These are phyloP conservation scores for Frankliniella fusca DNA, from an alignment of 2,888 invertebrate species.

Conservation along the genomic window DNA sequence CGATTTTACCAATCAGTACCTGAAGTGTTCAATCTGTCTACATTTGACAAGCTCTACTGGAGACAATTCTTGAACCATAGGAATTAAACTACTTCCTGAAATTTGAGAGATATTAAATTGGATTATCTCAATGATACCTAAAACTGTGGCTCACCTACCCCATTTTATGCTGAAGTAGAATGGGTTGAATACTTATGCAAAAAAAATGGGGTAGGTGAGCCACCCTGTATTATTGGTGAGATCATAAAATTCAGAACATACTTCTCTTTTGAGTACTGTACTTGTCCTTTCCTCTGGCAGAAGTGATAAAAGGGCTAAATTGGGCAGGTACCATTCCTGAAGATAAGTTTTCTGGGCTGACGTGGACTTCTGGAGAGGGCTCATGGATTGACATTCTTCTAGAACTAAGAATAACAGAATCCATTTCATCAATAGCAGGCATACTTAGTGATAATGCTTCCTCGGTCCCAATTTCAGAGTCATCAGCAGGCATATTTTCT, in stretches of 20 bases:
- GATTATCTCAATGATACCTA: no score
- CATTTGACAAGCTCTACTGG: conserved; percentile 41
- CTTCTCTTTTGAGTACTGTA: conserved; percentile 53
- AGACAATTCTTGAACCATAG: background rate
- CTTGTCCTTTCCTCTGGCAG: conserved; percentile 58
- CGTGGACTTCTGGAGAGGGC: background rate
- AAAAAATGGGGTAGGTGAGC: background rate
- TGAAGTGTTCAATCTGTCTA: conserved; percentile 38
- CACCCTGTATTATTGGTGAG: background rate
- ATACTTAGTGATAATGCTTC: background rate
- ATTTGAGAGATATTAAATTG: background rate
- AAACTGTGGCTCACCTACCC: no score
- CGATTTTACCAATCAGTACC: conserved; percentile 18
- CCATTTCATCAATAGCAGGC: background rate
- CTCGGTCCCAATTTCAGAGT: background rate
- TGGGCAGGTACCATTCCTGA: background rate
- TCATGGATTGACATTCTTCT: conserved; percentile 16
- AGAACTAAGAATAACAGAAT: background rate
- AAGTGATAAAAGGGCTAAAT: conserved; percentile 53
- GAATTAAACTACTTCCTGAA: background rate
- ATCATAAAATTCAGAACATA: conserved; percentile 47
- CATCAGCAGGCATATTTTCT: background rate
- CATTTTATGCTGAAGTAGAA: conserved; percentile 29
- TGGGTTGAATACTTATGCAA: background rate
- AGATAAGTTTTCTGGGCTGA: background rate